These are phyloP conservation scores for Drosophila rellima DNA, from an alignment of 2,888 invertebrate genomes.

Conservation along the genomic window DNA sequence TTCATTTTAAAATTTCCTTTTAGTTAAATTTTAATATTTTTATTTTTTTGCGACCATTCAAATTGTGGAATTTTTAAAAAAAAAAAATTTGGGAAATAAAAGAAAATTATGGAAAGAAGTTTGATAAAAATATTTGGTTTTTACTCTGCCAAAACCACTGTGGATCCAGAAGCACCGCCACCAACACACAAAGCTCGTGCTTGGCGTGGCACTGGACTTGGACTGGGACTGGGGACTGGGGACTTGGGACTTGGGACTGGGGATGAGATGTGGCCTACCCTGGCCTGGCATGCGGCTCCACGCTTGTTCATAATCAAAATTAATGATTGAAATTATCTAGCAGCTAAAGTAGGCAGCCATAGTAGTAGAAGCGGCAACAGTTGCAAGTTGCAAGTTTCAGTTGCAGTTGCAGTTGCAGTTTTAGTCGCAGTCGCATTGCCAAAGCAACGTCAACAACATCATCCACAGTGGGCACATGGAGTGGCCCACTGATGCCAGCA, in stretches of 20 bases:
- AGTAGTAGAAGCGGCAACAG: slow-evolving; percentile 18
- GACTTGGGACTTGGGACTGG: slow-evolving; percentile 25
- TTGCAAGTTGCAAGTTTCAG: slow-evolving; percentile 12
- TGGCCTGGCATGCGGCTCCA: slow-evolving; percentile 55
- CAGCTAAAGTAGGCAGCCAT: slow-evolving; percentile 73
- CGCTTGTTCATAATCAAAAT: slow-evolving; percentile 82
- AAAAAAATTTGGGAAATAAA: no score
- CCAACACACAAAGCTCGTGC: slow-evolving; percentile 56
- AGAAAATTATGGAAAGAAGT: neutral
- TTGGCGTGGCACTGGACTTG: slow-evolving; percentile 49
- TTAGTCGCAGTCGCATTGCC: slow-evolving; percentile 56
- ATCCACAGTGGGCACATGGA: slow-evolving; percentile 41
- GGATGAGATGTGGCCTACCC: slow-evolving; percentile 9
- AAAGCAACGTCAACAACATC: slow-evolving; percentile 66
- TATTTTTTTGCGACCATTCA: no score
- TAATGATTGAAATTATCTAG: slow-evolving; percentile 84
- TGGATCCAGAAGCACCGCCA: slow-evolving; percentile 13
- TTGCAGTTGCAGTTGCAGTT: slow-evolving; percentile 30
- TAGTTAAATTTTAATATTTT: no score
- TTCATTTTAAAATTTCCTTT: neutral
- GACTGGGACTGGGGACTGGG: neutral
- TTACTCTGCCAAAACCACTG: slow-evolving; percentile 30
- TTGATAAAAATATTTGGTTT: neutral
- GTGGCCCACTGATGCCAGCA: slow-evolving; percentile 76
- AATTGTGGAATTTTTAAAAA: no score